phyloP scores from a whole-genome alignment of 2,888 invertebrate genomes.

The Caenorhabditis afra region DNA sequence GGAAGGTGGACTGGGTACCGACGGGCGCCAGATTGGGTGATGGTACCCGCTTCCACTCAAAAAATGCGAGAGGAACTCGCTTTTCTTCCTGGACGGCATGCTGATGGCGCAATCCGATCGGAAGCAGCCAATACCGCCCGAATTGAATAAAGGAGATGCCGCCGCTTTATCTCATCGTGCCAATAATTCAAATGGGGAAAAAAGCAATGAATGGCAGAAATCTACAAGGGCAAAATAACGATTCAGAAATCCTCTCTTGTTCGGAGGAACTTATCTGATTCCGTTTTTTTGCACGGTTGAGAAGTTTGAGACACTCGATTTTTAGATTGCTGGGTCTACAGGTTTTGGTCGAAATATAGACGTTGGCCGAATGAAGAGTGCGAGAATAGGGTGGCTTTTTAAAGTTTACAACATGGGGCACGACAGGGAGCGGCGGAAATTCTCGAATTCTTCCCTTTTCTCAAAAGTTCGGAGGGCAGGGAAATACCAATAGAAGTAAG shows the following conservation, averaged over 20 bases:
- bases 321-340: not conserved
- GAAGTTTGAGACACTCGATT: constrained; percentile 9
- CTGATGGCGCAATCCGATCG: constrained; percentile 43
- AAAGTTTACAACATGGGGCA: constrained; percentile 41
- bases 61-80: constrained; percentile 44
- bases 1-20: constrained; percentile 52
- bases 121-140: not conserved
- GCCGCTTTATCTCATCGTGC: constrained; percentile 40
- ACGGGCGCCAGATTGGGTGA: constrained; percentile 19
- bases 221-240: constrained; percentile 7
- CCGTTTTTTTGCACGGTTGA: constrained; percentile 7
- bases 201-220: constrained; percentile 26
- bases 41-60: constrained; percentile 43
- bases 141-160: constrained; percentile 29
- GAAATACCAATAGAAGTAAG: constrained; percentile 10
- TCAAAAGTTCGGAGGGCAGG: constrained; percentile 6
- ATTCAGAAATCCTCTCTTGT: not conserved
- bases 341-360: constrained; percentile 7
- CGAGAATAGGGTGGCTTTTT: constrained; percentile 33
- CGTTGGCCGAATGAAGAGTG: constrained; percentile 33
- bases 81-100: constrained; percentile 33
- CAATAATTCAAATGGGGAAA: constrained; percentile 7
- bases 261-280: not conserved
- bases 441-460: constrained; percentile 6
- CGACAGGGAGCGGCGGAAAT: constrained; percentile 13